Percentiles rank a stretch among this genome's conserved stretches.
phyloP scores from a whole-genome alignment of 2,113 vertebrate genomes.

The Macrotis lagotis region DNA sequence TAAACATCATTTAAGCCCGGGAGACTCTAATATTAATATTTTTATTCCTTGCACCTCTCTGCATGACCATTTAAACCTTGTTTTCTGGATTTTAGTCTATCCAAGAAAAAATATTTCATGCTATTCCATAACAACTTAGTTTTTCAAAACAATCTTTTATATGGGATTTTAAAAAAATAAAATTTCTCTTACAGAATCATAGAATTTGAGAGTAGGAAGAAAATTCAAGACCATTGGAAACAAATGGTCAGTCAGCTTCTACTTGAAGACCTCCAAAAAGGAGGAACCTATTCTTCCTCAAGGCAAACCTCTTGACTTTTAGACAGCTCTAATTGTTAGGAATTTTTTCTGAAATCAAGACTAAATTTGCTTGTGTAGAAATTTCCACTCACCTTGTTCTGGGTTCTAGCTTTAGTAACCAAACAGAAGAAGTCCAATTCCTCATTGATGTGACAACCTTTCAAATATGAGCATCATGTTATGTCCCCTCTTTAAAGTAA shows the following conservation, averaged over 20 bases:
- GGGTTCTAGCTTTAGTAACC: neutral
- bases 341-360: neutral
- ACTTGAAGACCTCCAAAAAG: neutral
- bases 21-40: neutral
- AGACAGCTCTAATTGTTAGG: too few species aligned
- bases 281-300: neutral
- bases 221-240: neutral
- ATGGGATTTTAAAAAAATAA: neutral
- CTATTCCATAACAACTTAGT: neutral
- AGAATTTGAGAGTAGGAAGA: neutral
- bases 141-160: neutral
- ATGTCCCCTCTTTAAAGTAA: neutral
- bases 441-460: neutral
- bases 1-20: neutral
- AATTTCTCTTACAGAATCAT: too few species aligned
- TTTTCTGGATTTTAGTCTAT: neutral
- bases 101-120: neutral
- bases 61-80: neutral
- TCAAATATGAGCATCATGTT: neutral
- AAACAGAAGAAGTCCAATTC: neutral
- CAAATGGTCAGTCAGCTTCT: neutral
- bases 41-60: neutral
- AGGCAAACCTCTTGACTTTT: neutral
- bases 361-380: neutral
- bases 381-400: neutral